phyloP scores from a whole-genome alignment of 2,888 invertebrate species.

The Slavum lentiscoides region DNA sequence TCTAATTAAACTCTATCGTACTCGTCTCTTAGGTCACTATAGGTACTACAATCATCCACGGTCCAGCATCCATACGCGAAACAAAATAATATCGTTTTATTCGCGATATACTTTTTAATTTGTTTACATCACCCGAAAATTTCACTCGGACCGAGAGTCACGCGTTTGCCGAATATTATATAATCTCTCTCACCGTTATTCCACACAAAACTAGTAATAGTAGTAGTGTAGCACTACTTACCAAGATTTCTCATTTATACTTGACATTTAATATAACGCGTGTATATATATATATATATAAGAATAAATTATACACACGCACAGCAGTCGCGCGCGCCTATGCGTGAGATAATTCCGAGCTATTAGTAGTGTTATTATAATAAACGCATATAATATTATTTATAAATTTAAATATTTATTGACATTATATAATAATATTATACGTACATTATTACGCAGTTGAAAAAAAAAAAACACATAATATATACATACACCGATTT shows the following conservation, averaged over 20 bases:
- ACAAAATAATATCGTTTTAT: neutral
- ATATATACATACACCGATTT: neutral
- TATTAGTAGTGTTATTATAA: no score
- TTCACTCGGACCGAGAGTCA: slow-evolving; percentile 36
- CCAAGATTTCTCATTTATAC: slow-evolving; percentile 12
- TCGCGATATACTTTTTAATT: slow-evolving; percentile 20
- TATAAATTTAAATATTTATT: no score
- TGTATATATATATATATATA: neutral
- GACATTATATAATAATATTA: neutral
- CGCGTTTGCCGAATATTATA: slow-evolving; percentile 40
- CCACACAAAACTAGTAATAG: neutral
- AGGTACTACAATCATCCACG: no score
- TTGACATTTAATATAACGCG: neutral
- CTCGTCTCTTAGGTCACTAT: no score
- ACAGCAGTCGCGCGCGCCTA: neutral
- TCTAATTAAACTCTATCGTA: no score
- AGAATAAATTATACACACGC: neutral
- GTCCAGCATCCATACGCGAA: neutral
- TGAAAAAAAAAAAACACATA: no score
- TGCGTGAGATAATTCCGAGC: neutral
- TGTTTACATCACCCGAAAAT: slow-evolving; percentile 49
- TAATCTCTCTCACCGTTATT: slow-evolving; percentile 41
- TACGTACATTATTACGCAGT: neutral
- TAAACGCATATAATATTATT: no score
- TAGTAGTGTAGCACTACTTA: neutral